These are phyloP conservation scores for Microchirus variegatus DNA, from an alignment of 2,797 vertebrate species.

Conservation along the genomic window DNA sequence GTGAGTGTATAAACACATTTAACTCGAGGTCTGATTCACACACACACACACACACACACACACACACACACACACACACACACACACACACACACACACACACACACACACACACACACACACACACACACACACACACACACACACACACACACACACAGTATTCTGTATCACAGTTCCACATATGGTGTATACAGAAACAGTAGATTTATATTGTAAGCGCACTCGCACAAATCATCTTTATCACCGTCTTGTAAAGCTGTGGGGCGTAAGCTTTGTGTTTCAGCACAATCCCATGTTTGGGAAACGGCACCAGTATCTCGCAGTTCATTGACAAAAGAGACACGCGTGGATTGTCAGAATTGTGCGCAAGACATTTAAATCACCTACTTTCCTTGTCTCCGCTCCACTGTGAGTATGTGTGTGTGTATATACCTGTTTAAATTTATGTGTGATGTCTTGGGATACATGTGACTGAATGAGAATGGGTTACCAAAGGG, in stretches of 20 bases:
- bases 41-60: constrained; percentile 8
- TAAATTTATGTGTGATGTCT: constrained; percentile 28
- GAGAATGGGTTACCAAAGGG: constrained; percentile 33
- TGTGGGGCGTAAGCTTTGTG: background rate
- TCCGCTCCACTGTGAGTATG: background rate
- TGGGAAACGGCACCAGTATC: constrained; percentile 11
- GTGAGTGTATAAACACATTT: background rate
- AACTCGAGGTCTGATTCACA: background rate
- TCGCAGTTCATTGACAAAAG: background rate
- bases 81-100: constrained; percentile 5
- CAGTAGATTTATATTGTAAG: constrained; percentile 7
- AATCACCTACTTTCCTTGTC: background rate
- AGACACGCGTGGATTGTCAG: background rate
- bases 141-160: constrained; percentile 3
- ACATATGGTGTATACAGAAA: constrained; percentile 18
- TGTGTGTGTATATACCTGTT: constrained; percentile 1
- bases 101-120: constrained; percentile 4
- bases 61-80: constrained; percentile 5
- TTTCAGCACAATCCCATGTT: constrained; percentile 6
- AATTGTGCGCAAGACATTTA: too few species aligned
- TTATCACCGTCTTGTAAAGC: constrained; percentile 5
- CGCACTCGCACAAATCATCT: constrained; percentile 14
- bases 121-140: constrained; percentile 10
- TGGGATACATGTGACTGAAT: constrained; percentile 48
- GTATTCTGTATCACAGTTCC: background rate